Evolutionary conservation across 2,113 vertebrate genomes (phyloP).

Genomic region (Atrichornis clamosus): DNA sequence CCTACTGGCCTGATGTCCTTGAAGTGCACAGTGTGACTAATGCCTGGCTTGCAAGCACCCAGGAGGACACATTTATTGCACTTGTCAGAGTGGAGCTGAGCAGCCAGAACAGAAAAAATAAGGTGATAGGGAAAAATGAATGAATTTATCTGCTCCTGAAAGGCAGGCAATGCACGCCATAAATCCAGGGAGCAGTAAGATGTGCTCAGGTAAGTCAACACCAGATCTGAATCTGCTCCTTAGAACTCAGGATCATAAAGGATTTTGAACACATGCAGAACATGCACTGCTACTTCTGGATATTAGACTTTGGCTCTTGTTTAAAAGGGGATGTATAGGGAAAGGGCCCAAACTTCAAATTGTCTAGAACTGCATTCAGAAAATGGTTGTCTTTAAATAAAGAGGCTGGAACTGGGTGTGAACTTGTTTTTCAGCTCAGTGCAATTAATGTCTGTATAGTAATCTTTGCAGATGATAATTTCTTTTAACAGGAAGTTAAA

Average conservation of each 20-base stretch:
- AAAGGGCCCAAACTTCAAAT: background rate
- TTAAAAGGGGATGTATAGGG: background rate
- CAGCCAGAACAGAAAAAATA: conserved; percentile 28
- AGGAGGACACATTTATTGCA: conserved; percentile 47
- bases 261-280: background rate
- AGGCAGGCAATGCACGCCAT: background rate
- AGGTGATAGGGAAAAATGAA: conserved; percentile 5
- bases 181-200: background rate
- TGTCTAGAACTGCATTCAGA: background rate
- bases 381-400: background rate
- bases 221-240: background rate
- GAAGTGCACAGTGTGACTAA: conserved; percentile 58
- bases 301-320: background rate
- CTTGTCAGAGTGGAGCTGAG: conserved; percentile 50
- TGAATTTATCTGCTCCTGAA: background rate
- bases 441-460: background rate
- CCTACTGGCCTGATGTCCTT: conserved; percentile 42
- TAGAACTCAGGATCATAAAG: background rate
- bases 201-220: background rate
- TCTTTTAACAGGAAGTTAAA: background rate
- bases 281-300: background rate
- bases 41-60: conserved; percentile 38
- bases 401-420: background rate
- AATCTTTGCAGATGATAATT: background rate
- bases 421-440: background rate